phyloP scores from a whole-genome alignment of 2,888 invertebrate genomes.

The Beris morrisii region DNA sequence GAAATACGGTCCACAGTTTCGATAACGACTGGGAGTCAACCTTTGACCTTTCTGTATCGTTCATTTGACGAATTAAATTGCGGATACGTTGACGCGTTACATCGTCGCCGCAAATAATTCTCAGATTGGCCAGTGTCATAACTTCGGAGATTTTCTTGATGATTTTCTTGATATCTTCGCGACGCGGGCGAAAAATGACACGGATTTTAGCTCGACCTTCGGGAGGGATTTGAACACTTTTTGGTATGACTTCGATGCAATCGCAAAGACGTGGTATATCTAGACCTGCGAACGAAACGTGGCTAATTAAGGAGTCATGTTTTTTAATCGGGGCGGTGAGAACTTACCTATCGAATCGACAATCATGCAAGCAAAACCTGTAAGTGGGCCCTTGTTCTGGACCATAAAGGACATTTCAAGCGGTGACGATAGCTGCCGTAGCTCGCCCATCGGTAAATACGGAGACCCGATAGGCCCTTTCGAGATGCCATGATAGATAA shows the following conservation, averaged over 20 bases:
- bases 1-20: conserved; percentile 47
- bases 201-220: conserved; percentile 52
- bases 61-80: conserved; percentile 47
- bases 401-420: conserved; percentile 58
- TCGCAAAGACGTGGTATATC: conserved; percentile 49
- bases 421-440: conserved; percentile 55
- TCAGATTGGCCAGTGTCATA: conserved; percentile 57
- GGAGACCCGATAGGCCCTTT: conserved; percentile 62
- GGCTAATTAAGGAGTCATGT: background rate
- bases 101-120: conserved; percentile 59
- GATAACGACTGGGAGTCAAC: conserved; percentile 45
- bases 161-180: conserved; percentile 57
- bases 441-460: conserved; percentile 62
- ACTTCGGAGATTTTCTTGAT: conserved; percentile 51
- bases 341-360: conserved; percentile 45
- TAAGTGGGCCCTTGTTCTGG: conserved; percentile 61
- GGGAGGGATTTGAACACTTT: conserved; percentile 55
- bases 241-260: conserved; percentile 55
- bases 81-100: conserved; percentile 57
- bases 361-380: conserved; percentile 57
- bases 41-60: conserved; percentile 45
- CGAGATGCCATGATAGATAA: conserved; percentile 58
- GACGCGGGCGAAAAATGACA: conserved; percentile 57
- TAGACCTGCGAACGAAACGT: conserved; percentile 40
- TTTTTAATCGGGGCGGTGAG: too few relatives aligned